These are phyloP conservation scores for Brachyalestes nurse DNA, from an alignment of 2,797 vertebrate species.

Conservation along the genomic window DNA sequence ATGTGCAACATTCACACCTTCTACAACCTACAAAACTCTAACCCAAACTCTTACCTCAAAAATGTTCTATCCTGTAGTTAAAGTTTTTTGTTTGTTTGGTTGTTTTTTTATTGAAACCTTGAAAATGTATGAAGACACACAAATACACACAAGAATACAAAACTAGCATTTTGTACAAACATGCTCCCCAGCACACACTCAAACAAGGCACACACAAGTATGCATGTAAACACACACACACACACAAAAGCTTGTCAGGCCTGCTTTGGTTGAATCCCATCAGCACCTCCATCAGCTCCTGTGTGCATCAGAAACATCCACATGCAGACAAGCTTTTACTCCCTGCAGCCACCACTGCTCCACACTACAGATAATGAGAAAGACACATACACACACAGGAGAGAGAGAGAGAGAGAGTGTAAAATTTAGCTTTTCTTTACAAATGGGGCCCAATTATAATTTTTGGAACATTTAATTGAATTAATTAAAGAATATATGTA, in stretches of 20 bases:
- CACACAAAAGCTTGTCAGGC: not conserved
- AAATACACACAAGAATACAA: not conserved
- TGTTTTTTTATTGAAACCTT: no score
- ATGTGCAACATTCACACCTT: no score
- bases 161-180: not conserved
- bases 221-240: not conserved
- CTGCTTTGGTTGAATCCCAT: not conserved
- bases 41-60: no score
- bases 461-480: no score
- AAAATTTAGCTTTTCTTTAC: no score
- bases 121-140: no score
- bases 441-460: not conserved
- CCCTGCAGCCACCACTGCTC: slow-evolving; percentile 9
- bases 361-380: slow-evolving; percentile 3
- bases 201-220: not conserved
- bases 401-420: not conserved
- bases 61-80: no score
- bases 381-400: no score
- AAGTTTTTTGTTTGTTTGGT: no score
- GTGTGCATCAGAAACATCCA: slow-evolving; percentile 13
- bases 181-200: not conserved
- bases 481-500: no score
- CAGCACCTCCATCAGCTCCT: not conserved
- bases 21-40: no score
- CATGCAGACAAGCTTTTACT: slow-evolving; percentile 6